phyloP scores from a whole-genome alignment of 1,140 invertebrate species.

The Periplaneta americana region DNA sequence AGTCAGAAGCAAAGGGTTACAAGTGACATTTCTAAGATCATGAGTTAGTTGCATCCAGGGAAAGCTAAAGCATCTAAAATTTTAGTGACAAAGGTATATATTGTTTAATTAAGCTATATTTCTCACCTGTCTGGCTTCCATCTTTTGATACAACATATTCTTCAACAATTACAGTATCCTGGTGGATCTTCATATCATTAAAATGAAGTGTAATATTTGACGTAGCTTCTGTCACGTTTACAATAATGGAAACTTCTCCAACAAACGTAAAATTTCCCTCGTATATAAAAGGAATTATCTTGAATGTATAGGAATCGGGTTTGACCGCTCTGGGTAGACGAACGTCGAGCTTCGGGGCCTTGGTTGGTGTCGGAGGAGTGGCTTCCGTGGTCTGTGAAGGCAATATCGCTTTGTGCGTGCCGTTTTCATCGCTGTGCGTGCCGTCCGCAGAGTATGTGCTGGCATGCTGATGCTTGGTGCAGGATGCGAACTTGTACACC shows the following conservation, averaged over 20 bases:
- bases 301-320: conserved; percentile 60
- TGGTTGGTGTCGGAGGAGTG: conserved; percentile 30
- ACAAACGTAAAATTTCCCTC: conserved; percentile 71
- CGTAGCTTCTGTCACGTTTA: conserved; percentile 59
- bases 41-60: too few relatives aligned
- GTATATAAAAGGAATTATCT: conserved; percentile 61
- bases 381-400: conserved; percentile 36
- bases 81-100: too few relatives aligned
- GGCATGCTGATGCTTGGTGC: conserved; percentile 22
- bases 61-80: too few relatives aligned
- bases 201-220: conserved; percentile 72
- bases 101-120: neutral
- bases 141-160: conserved; percentile 11
- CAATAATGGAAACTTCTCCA: conserved; percentile 60
- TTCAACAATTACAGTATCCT: conserved; percentile 41
- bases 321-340: conserved; percentile 57
- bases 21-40: too few relatives aligned
- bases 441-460: neutral
- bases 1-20: too few relatives aligned
- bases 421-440: neutral
- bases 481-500: conserved; percentile 63
- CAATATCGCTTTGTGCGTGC: neutral
- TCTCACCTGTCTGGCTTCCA: neutral
- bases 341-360: conserved; percentile 46
- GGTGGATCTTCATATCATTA: conserved; percentile 57